These are phyloP conservation scores for Hyperoplus lanceolatus DNA, from an alignment of 2,797 vertebrate species.

Conservation along the genomic window DNA sequence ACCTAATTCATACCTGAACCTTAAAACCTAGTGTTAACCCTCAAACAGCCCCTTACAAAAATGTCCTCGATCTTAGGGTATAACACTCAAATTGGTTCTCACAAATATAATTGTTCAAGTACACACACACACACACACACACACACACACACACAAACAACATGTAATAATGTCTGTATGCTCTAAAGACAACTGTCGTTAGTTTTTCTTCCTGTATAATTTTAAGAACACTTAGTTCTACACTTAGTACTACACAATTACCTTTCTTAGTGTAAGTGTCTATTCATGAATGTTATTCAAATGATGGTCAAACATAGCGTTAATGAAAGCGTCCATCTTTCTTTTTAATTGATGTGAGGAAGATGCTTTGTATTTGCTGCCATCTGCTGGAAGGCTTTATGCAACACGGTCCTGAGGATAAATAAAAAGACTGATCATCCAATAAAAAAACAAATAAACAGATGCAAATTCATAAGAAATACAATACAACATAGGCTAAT, in stretches of 20 bases:
- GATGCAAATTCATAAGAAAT: not conserved
- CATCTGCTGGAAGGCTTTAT: conserved; percentile 56
- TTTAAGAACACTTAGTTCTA: not conserved
- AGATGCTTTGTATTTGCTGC: conserved; percentile 34
- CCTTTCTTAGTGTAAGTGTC: not conserved
- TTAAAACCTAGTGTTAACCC: too few species aligned
- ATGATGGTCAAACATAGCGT: not conserved
- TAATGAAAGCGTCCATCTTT: not conserved
- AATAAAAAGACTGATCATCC: not conserved
- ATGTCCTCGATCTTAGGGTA: too few species aligned
- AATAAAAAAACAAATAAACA: not conserved
- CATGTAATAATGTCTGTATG: rapidly evolving
- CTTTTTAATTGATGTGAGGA: not conserved
- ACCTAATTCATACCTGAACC: too few species aligned
- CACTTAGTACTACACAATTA: too few species aligned
- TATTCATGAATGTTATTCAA: not conserved
- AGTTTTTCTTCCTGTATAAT: too few species aligned
- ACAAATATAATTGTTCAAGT: too few species aligned
- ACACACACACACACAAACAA: not conserved
- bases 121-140: not conserved
- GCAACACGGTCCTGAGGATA: not conserved
- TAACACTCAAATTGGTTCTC: too few species aligned
- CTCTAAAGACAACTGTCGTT: not conserved
- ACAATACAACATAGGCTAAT: not conserved
- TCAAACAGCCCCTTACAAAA: too few species aligned